phyloP scores from a whole-genome alignment of 2,113 vertebrate genomes.

The Oryzias celebensis region DNA sequence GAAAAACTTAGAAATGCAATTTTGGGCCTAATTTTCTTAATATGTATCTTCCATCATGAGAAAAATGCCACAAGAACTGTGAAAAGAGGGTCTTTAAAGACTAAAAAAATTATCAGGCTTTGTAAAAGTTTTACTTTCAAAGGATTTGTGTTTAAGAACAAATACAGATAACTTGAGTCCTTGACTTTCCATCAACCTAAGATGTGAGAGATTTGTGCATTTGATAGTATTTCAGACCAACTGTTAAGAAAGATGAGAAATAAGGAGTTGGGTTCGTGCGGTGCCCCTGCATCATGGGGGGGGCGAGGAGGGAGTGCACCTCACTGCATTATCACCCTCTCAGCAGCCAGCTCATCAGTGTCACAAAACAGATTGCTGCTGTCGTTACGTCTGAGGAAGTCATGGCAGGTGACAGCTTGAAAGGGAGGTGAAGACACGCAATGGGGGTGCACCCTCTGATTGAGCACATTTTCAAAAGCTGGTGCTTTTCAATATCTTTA shows the following conservation, averaged over 20 bases:
- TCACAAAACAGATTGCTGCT: conserved; percentile 68
- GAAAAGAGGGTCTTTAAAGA: no score
- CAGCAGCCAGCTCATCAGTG: conserved; percentile 61
- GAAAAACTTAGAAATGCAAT: no score
- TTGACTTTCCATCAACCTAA: conserved; percentile 60
- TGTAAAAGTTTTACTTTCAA: conserved; percentile 53
- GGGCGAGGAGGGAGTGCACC: conserved; percentile 53
- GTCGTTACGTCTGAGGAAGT: conserved; percentile 56
- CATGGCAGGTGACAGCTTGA: conserved; percentile 67
- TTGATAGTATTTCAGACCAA: conserved; percentile 60
- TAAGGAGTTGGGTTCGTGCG: conserved; percentile 54
- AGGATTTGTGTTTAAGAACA: conserved; percentile 27
- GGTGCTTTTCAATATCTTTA: conserved; percentile 35
- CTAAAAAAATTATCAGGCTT: no score
- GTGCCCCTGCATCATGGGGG: conserved; percentile 59
- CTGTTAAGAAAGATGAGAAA: conserved; percentile 62
- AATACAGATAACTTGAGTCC: conserved; percentile 14
- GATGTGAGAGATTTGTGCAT: conserved; percentile 65
- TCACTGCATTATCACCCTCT: conserved; percentile 47
- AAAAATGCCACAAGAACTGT: no score
- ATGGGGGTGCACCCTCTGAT: conserved; percentile 43
- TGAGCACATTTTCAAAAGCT: conserved; percentile 45
- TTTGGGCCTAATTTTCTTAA: no score
- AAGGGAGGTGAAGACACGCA: conserved; percentile 24
- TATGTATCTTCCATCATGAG: no score